Evolutionary conservation across 2,888 invertebrate genomes (phyloP).

Genomic region (Zhengitettix transpicula): DNA sequence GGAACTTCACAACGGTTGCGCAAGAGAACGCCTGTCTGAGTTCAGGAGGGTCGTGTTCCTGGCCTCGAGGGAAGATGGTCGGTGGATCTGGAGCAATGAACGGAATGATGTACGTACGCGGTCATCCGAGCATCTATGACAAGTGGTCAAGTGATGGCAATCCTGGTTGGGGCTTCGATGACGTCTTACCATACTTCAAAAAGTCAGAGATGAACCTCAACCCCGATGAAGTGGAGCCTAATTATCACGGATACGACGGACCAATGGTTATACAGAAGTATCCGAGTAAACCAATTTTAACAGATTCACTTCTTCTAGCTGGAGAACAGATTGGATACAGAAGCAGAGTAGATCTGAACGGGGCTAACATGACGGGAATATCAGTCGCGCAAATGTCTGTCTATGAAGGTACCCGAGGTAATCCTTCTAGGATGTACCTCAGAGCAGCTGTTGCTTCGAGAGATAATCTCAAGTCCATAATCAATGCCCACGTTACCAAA

Average conservation of each 20-base stretch:
- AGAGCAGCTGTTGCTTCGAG: conserved; percentile 15
- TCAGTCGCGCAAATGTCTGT: conserved; percentile 16
- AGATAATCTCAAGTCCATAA: conserved; percentile 15
- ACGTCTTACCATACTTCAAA: conserved; percentile 21
- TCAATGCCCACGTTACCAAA: conserved; percentile 31
- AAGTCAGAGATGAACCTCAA: conserved; percentile 22
- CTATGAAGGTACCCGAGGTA: conserved; percentile 19
- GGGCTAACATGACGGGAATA: conserved; percentile 13
- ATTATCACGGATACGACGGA: conserved; percentile 25
- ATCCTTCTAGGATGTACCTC: conserved; percentile 36
- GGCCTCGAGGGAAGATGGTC: conserved; percentile 9
- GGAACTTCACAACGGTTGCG: conserved; percentile 33
- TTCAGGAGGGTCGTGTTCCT: conserved; percentile 13
- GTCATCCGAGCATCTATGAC: conserved; percentile 53
- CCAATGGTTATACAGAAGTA: conserved; percentile 25
- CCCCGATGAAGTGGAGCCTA: conserved; percentile 6
- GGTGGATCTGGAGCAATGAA: conserved; percentile 21
- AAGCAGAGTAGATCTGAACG: conserved; percentile 23
- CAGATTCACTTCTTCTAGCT: conserved; percentile 23
- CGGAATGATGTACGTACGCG: conserved; percentile 38
- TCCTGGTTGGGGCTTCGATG: conserved; percentile 33
- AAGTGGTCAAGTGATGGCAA: conserved; percentile 39
- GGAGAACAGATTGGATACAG: conserved; percentile 24
- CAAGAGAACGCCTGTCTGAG: conserved; percentile 21
- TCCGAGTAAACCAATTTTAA: conserved; percentile 23